Percentiles rank a stretch among this genome's conserved stretches.
phyloP scores from a whole-genome alignment of 2,888 invertebrate species.

The Hirtodrosophila cameraria region DNA sequence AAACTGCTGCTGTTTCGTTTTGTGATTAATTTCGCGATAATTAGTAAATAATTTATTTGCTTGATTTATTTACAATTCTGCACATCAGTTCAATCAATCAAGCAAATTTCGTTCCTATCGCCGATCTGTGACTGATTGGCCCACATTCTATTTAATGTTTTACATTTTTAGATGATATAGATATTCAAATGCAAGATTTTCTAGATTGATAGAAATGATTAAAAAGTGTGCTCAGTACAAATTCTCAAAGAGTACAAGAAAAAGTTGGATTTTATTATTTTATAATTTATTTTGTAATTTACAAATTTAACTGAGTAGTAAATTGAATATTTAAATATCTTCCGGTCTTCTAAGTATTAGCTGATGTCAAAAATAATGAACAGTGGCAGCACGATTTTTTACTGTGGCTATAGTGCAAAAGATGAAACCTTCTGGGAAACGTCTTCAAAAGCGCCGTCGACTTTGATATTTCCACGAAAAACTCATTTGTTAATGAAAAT shows the following conservation, averaged over 20 bases:
- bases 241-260: too few relatives aligned
- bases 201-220: too few relatives aligned
- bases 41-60: conserved; percentile 71
- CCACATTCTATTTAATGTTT: conserved; percentile 26
- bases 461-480: conserved; percentile 64
- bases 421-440: conserved; percentile 50
- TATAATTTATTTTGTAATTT: too few relatives aligned
- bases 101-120: conserved; percentile 21
- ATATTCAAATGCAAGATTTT: conserved; percentile 16
- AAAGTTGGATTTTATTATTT: too few relatives aligned
- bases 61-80: conserved; percentile 16
- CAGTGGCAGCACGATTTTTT: conserved; percentile 24
- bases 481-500: conserved; percentile 67
- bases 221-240: too few relatives aligned
- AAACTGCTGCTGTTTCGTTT: conserved; percentile 34
- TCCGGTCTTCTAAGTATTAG: too few relatives aligned
- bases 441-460: conserved; percentile 67
- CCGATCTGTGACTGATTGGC: conserved; percentile 20
- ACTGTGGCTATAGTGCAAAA: conserved; percentile 26
- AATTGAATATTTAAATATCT: too few relatives aligned
- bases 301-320: too few relatives aligned
- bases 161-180: conserved; percentile 28
- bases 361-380: too few relatives aligned
- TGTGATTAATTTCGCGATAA: conserved; percentile 69
- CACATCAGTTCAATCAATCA: conserved; percentile 54